Percentiles rank a stretch among this genome's conserved stretches.
phyloP scores from a whole-genome alignment of 2,113 vertebrate species.

The Petrocephalus microphthalmus region DNA sequence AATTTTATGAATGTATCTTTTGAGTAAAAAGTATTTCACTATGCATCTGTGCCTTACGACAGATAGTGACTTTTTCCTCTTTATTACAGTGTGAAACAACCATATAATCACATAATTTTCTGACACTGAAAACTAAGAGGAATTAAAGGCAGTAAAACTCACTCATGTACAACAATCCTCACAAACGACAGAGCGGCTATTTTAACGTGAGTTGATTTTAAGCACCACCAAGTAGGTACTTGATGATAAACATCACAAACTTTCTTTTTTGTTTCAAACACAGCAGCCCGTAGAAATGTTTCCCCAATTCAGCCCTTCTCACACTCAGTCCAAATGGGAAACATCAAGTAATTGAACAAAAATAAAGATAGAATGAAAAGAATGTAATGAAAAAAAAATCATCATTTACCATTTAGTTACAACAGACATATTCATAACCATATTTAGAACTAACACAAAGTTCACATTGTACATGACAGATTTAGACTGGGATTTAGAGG shows the following conservation, averaged over 20 bases:
- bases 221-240: not conserved
- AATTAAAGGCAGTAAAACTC: constrained; percentile 35
- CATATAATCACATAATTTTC: constrained; percentile 51
- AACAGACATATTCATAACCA: not conserved
- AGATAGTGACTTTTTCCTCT: constrained; percentile 12
- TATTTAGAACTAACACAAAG: not conserved
- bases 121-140: constrained; percentile 30
- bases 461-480: not conserved
- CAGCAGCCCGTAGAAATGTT: constrained; percentile 29
- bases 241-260: constrained; percentile 48
- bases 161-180: not conserved
- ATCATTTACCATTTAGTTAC: not conserved
- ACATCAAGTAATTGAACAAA: not conserved
- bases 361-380: not conserved
- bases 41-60: not conserved
- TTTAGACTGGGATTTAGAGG: not conserved
- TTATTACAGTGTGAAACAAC: constrained; percentile 38
- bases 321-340: not conserved
- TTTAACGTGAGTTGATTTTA: not conserved
- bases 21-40: too few species aligned
- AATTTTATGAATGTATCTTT: not conserved
- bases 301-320: not conserved
- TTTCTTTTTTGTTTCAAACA: constrained; percentile 64
- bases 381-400: not conserved
- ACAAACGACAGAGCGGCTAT: not conserved